A percentile compares a stretch with the other conserved stretches of the same genome.
Conservation (phyloP, 1,140 invertebrate species). For the Zaprionus ghesquierei region DNA sequence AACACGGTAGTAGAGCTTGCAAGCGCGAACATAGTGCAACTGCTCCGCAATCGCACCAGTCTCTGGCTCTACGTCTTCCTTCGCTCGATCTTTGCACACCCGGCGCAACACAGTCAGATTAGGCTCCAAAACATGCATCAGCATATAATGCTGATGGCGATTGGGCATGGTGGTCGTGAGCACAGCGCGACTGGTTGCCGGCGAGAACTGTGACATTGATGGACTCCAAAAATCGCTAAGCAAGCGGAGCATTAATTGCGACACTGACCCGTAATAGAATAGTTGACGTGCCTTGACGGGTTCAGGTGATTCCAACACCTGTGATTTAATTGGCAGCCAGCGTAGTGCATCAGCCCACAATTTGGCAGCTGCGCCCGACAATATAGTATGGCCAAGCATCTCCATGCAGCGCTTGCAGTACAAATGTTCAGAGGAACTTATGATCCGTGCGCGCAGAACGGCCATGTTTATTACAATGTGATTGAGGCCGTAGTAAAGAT, state of each 20-base stretch:
- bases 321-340: neutral
- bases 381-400: conserved; percentile 48
- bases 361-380: conserved; percentile 51
- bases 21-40: conserved; percentile 39
- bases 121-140: conserved; percentile 66
- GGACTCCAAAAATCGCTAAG: conserved; percentile 44
- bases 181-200: conserved; percentile 41
- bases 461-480: conserved; percentile 52
- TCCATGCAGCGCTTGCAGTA: conserved; percentile 67
- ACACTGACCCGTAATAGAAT: conserved; percentile 44
- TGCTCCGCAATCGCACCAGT: neutral
- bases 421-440: conserved; percentile 39
- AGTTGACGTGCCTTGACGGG: neutral
- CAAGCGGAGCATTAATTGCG: conserved; percentile 51
- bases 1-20: conserved; percentile 54
- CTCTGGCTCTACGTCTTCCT: neutral
- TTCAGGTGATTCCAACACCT: neutral
- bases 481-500: conserved; percentile 72
- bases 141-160: conserved; percentile 48
- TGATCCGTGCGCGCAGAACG: neutral
- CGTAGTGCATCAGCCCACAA: conserved; percentile 66
- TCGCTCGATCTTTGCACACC: neutral
- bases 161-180: conserved; percentile 47
- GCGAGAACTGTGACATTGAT: conserved; percentile 21
- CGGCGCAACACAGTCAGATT: conserved; percentile 57